Percentiles rank a stretch among this genome's conserved stretches.
Evolutionary conservation across 2,888 invertebrate genomes (phyloP).

Genomic region (Asteroscopus sphinx): DNA sequence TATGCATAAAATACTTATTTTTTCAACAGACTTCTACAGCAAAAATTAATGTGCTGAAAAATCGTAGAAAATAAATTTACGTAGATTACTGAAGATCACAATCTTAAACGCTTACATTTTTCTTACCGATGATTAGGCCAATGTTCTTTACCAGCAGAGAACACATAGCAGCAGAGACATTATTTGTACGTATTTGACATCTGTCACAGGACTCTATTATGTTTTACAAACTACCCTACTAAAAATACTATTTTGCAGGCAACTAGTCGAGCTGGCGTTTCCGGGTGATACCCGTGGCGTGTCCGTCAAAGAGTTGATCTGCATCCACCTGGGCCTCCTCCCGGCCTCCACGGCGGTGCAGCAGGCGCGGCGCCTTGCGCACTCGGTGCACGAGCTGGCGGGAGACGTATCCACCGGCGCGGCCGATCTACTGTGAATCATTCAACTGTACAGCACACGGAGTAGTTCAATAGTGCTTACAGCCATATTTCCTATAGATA

Average conservation of each 20-base stretch:
- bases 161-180: too few species aligned
- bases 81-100: too few species aligned
- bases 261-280: constrained; percentile 80
- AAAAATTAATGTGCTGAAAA: too few species aligned
- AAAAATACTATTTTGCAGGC: constrained; percentile 71
- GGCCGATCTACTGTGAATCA: constrained; percentile 72
- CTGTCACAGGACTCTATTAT: neutral
- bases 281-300: constrained; percentile 79
- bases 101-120: too few species aligned
- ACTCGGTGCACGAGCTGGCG: constrained; percentile 93
- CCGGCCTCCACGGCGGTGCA: constrained; percentile 95
- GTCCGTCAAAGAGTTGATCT: constrained; percentile 92
- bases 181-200: too few species aligned
- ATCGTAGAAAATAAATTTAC: too few species aligned
- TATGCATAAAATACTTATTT: too few species aligned
- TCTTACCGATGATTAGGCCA: too few species aligned
- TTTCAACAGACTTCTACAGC: too few species aligned
- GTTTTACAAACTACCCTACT: neutral
- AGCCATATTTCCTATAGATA: too few species aligned
- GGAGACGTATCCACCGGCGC: constrained; percentile 87
- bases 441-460: neutral
- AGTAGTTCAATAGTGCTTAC: neutral
- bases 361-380: constrained; percentile 95
- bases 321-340: constrained; percentile 95
- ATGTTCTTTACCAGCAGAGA: too few species aligned